phyloP scores from a whole-genome alignment of 1,140 invertebrate genomes.

The Neodiprion virginianus region DNA sequence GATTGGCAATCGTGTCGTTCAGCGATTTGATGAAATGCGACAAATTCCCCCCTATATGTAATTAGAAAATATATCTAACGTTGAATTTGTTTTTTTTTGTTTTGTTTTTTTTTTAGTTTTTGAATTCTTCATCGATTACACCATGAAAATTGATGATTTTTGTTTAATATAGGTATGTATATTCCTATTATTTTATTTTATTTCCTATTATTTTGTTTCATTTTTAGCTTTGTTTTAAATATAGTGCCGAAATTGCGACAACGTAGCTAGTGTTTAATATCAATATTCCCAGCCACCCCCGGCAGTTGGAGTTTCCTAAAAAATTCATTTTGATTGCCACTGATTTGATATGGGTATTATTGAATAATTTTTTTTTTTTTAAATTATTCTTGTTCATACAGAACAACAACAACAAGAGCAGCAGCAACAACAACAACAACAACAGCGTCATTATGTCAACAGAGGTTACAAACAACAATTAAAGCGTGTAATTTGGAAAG shows the following conservation, averaged over 20 bases:
- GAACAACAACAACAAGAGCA: neutral
- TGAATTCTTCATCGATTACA: conserved; percentile 23
- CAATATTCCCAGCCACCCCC: no score
- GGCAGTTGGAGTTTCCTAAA: no score
- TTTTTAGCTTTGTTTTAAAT: conserved; percentile 8
- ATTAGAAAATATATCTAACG: conserved; percentile 3
- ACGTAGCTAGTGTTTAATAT: neutral
- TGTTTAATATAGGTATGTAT: neutral
- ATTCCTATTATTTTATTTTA: neutral
- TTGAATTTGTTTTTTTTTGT: conserved; percentile 10
- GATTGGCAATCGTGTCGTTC: neutral
- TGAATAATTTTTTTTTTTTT: neutral
- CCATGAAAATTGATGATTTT: conserved; percentile 11
- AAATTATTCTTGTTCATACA: neutral
- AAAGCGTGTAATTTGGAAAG: no score
- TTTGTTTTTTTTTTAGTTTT: conserved; percentile 16
- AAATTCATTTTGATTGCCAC: neutral
- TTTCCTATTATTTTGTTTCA: conserved; percentile 12
- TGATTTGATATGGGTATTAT: neutral
- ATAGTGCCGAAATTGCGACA: neutral
- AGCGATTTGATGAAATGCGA: conserved; percentile 16
- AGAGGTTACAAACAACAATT: no score
- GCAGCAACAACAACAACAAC: no score
- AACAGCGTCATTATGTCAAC: no score
- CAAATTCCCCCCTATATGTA: conserved; percentile 5